These are phyloP conservation scores for Oreochromis spilurus DNA, from an alignment of 2,113 vertebrate species.

Conservation along the genomic window DNA sequence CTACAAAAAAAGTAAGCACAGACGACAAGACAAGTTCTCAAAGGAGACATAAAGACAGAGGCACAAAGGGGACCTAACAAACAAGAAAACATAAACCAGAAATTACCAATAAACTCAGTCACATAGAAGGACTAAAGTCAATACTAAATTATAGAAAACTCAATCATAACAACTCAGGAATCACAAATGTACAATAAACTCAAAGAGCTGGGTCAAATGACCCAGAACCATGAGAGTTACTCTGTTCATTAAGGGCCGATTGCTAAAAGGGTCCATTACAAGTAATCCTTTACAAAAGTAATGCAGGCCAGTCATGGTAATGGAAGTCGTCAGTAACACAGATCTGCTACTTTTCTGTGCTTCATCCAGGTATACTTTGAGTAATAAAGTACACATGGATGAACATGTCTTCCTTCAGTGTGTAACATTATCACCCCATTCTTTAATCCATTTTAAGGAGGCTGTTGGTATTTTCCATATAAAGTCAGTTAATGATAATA, in stretches of 20 bases:
- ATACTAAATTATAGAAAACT: neutral
- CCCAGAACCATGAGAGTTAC: neutral
- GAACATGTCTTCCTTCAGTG: neutral
- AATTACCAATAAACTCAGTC: neutral
- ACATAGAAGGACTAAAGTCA: neutral
- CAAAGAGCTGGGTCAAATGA: neutral
- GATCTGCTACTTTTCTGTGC: neutral
- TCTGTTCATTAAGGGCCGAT: neutral
- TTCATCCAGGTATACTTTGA: neutral
- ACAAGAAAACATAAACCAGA: neutral
- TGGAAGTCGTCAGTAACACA: neutral
- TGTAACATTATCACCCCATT: neutral
- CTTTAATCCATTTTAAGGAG: neutral
- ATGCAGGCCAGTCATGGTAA: neutral
- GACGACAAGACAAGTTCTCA: neutral
- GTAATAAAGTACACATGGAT: neutral
- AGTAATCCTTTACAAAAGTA: neutral
- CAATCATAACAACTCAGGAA: neutral
- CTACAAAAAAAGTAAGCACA: neutral
- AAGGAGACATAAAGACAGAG: neutral
- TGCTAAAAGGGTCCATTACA: neutral
- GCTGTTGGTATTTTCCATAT: neutral
- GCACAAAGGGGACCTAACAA: neutral
- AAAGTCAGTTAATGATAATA: slow-evolving; percentile 13
- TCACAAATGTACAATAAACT: neutral